Evolutionary conservation across 2,113 vertebrate species (phyloP).

Genomic region (Dendrocopos noguchii): DNA sequence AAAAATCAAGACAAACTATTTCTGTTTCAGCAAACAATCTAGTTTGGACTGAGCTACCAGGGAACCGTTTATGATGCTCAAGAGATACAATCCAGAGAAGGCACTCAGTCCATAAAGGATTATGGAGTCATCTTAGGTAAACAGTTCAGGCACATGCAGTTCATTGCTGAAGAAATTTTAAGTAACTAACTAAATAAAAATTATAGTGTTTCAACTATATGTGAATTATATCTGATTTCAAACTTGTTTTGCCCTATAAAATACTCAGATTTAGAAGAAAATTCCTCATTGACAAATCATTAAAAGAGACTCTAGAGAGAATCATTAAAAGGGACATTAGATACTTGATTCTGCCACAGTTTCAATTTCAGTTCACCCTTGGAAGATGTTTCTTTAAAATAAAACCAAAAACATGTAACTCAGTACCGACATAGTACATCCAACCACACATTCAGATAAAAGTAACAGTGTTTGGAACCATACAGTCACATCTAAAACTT

Average conservation of each 20-base stretch:
- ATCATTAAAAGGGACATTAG: neutral
- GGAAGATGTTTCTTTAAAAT: constrained; percentile 54
- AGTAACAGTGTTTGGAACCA: neutral
- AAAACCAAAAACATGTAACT: constrained; percentile 46
- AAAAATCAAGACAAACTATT: neutral
- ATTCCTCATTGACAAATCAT: constrained; percentile 3
- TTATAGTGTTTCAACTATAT: neutral
- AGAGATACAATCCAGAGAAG: neutral
- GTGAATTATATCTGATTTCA: neutral
- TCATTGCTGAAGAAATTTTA: neutral
- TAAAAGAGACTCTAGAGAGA: neutral
- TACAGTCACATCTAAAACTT: neutral
- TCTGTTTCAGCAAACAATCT: neutral
- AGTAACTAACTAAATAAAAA: neutral
- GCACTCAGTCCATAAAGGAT: neutral
- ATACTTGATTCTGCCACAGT: neutral
- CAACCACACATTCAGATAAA: neutral
- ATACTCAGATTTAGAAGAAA: neutral
- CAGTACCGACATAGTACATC: neutral
- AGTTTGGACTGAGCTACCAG: neutral
- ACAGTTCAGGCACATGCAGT: neutral
- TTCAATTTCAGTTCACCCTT: constrained; percentile 15
- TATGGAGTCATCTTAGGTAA: neutral
- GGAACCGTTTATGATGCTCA: neutral
- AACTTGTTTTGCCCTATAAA: neutral